phyloP scores from a whole-genome alignment of 2,113 vertebrate genomes.

The Neolamprologus devosi region DNA sequence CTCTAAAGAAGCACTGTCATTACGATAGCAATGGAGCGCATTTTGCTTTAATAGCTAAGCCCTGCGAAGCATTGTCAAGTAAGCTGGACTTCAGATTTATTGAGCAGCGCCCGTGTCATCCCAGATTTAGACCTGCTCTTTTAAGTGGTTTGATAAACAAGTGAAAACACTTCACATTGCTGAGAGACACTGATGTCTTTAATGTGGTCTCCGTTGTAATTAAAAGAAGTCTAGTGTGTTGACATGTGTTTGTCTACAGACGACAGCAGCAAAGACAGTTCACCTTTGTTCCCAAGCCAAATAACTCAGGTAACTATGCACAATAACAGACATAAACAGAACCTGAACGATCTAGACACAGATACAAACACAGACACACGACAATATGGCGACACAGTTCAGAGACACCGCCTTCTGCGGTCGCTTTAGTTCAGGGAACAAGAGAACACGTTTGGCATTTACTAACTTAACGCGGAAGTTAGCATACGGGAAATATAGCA shows the following conservation, averaged over 20 bases:
- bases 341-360: neutral
- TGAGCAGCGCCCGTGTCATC: neutral
- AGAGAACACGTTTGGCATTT: neutral
- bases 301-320: constrained; percentile 23
- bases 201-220: constrained; percentile 23
- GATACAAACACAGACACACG: constrained; percentile 2
- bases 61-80: neutral
- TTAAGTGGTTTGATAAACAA: neutral
- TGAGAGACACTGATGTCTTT: neutral
- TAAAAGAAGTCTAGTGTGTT: neutral
- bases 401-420: neutral
- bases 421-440: neutral
- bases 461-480: neutral
- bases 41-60: neutral
- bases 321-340: constrained; percentile 28
- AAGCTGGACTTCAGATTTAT: neutral
- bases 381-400: neutral
- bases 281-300: constrained; percentile 27
- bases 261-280: neutral
- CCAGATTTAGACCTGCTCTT: neutral
- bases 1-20: neutral
- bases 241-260: constrained; percentile 12
- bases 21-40: fast-evolving
- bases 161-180: neutral
- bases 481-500: neutral